Conservation (phyloP, 2,888 invertebrate species). For the Pristionchus japonicus region DNA sequence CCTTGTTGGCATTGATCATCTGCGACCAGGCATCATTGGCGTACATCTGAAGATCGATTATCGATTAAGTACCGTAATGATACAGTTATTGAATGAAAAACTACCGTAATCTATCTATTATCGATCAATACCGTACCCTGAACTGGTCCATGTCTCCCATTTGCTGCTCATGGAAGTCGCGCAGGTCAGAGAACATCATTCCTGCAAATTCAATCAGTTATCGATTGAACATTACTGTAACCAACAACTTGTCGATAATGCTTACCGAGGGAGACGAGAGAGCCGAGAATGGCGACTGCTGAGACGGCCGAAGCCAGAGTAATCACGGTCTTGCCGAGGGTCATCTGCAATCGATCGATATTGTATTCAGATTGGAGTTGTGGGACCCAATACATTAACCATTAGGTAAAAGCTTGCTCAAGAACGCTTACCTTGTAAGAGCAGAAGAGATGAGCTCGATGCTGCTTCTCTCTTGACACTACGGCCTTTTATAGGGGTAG, state of each 20-base stretch:
- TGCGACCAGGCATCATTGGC: conserved; percentile 45
- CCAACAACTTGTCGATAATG: not conserved
- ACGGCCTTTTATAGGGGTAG: not conserved
- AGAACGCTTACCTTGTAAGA: conserved; percentile 20
- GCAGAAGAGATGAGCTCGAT: not conserved
- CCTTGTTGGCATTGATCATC: conserved; percentile 33
- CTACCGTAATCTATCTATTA: not conserved
- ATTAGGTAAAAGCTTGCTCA: not conserved
- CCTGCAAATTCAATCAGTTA: not conserved
- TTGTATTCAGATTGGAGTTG: not conserved
- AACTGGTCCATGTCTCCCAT: conserved; percentile 43
- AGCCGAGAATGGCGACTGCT: conserved; percentile 23
- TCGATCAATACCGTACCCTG: not conserved
- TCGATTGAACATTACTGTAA: not conserved
- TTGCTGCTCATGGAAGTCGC: conserved; percentile 25
- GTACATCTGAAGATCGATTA: conserved; percentile 32
- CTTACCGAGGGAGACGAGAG: conserved; percentile 34
- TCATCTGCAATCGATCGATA: not conserved
- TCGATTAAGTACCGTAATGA: not conserved
- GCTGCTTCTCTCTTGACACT: not conserved
- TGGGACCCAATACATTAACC: not conserved
- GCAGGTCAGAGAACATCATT: conserved; percentile 37
- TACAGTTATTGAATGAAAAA: not conserved
- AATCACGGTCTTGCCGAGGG: not conserved
- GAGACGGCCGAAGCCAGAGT: not conserved